Evolutionary conservation across 2,113 vertebrate genomes (phyloP).

Genomic region (Salminus brasiliensis): DNA sequence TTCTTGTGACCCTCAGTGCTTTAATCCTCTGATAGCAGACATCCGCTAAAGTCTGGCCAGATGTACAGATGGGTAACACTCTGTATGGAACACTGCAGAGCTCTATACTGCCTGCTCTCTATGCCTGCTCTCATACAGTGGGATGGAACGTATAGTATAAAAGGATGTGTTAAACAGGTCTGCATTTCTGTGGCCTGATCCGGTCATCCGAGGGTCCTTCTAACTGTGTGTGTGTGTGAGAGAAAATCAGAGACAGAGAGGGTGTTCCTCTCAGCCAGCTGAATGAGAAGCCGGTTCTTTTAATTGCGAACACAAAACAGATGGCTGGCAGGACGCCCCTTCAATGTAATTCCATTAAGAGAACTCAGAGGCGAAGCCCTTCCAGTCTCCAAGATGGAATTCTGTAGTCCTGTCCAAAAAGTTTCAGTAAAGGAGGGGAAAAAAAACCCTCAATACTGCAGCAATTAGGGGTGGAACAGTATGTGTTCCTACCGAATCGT

Average conservation of each 20-base stretch:
- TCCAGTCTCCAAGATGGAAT: slow-evolving; percentile 16
- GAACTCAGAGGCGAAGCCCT: slow-evolving; percentile 29
- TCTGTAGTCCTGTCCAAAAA: not conserved
- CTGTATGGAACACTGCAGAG: not conserved
- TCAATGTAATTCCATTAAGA: slow-evolving; percentile 48
- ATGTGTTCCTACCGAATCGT: too few species aligned
- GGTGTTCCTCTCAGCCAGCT: slow-evolving; percentile 18
- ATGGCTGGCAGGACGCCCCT: slow-evolving; percentile 40
- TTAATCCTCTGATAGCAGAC: not conserved
- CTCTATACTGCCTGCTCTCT: not conserved
- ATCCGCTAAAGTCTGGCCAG: not conserved
- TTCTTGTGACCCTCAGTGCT: not conserved
- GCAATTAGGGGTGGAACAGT: too few species aligned
- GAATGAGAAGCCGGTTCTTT: slow-evolving; percentile 48
- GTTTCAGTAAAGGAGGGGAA: not conserved
- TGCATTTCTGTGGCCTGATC: slow-evolving; percentile 8
- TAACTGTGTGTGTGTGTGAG: not conserved
- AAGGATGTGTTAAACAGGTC: not conserved
- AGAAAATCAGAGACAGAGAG: slow-evolving; percentile 11
- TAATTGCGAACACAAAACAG: slow-evolving; percentile 55
- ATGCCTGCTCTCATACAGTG: slow-evolving; percentile 10
- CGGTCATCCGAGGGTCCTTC: not conserved
- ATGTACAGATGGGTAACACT: not conserved
- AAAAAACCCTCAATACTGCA: not conserved
- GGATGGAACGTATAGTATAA: not conserved